phyloP scores from a whole-genome alignment of 2,888 invertebrate species.

The Morpho achilles region DNA sequence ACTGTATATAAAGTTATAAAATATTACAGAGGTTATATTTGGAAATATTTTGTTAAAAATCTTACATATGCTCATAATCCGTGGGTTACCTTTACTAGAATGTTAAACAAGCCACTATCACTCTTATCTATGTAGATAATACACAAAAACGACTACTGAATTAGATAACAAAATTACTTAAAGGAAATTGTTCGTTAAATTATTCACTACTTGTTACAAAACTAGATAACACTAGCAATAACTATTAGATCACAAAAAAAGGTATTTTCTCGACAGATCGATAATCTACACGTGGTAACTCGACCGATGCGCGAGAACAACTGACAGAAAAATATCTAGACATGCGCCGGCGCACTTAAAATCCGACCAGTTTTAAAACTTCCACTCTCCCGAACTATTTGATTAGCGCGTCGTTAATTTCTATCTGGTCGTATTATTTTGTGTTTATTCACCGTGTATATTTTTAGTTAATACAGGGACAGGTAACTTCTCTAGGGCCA shows the following conservation, averaged over 20 bases:
- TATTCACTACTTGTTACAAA: slow-evolving; percentile 18
- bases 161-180: slow-evolving; percentile 34
- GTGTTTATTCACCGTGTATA: slow-evolving; percentile 73
- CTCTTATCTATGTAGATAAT: slow-evolving; percentile 51
- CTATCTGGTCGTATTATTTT: slow-evolving; percentile 31
- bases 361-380: slow-evolving; percentile 45
- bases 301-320: slow-evolving; percentile 68
- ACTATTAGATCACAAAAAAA: slow-evolving; percentile 20
- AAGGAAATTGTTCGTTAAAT: slow-evolving; percentile 31
- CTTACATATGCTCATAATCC: slow-evolving; percentile 12
- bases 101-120: slow-evolving; percentile 61
- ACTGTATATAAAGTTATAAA: too few species aligned
- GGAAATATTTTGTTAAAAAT: background rate
- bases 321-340: slow-evolving; percentile 60
- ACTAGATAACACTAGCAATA: slow-evolving; percentile 33
- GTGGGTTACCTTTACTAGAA: slow-evolving; percentile 25
- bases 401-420: slow-evolving; percentile 19
- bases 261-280: slow-evolving; percentile 23
- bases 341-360: slow-evolving; percentile 64
- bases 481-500: slow-evolving; percentile 67
- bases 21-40: too few species aligned
- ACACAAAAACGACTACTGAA: slow-evolving; percentile 37
- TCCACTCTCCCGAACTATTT: slow-evolving; percentile 16
- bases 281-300: slow-evolving; percentile 33
- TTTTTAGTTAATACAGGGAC: slow-evolving; percentile 69